Conservation (phyloP, 2,888 invertebrate species). For the Timandra comae region DNA sequence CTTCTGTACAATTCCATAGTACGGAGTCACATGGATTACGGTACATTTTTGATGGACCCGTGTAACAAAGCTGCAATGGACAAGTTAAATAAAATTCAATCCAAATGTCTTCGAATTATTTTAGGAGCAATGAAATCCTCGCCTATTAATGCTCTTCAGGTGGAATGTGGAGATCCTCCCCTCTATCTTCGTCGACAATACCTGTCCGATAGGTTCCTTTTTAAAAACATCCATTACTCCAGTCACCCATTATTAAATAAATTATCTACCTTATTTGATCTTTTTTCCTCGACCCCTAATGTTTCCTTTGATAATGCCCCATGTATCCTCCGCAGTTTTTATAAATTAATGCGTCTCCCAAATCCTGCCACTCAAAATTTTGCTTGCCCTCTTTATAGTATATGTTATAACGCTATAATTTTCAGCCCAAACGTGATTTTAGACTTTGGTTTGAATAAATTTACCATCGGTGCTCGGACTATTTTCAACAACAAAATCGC, state of each 20-base stretch:
- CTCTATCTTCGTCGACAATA: conserved; percentile 4
- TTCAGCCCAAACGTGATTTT: background rate
- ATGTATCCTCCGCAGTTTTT: background rate
- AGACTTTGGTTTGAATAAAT: background rate
- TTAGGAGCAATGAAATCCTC: conserved; percentile 23
- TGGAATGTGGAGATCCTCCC: conserved; percentile 8
- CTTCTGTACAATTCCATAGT: conserved; percentile 18
- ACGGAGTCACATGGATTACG: conserved; percentile 22
- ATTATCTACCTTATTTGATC: background rate
- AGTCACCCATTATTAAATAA: background rate
- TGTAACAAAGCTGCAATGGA: conserved; percentile 10
- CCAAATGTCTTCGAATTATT: conserved; percentile 19
- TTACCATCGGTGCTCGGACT: background rate
- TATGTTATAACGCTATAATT: background rate
- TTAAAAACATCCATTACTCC: background rate
- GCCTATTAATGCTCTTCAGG: conserved; percentile 20
- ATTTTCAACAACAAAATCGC: background rate
- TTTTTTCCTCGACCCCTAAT: background rate
- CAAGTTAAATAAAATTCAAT: conserved; percentile 15
- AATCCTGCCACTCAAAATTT: background rate
- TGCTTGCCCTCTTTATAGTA: background rate
- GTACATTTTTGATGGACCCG: conserved; percentile 16
- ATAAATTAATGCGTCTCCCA: background rate
- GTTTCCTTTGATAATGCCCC: background rate
- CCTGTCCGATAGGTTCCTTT: conserved; percentile 1